These are phyloP conservation scores for Sakesphorus luctuosus DNA, from an alignment of 2,113 vertebrate species.

Conservation along the genomic window DNA sequence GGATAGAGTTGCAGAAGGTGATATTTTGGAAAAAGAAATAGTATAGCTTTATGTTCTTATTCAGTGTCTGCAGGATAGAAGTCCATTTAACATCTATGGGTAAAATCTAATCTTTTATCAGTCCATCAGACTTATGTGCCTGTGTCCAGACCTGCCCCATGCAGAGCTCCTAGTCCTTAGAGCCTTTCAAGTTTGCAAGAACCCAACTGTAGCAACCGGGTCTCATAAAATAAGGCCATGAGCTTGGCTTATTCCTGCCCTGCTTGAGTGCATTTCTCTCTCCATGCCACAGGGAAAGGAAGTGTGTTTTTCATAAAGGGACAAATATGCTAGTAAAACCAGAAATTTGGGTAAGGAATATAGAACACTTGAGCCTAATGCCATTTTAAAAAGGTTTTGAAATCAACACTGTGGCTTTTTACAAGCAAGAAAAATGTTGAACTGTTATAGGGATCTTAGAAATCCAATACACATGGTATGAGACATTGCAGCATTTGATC, in stretches of 20 bases:
- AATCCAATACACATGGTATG: not conserved
- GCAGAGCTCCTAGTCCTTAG: not conserved
- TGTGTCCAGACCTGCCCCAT: not conserved
- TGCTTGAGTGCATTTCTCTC: not conserved
- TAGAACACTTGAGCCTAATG: not conserved
- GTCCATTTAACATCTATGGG: not conserved
- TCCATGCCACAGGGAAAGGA: not conserved
- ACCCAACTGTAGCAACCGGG: not conserved
- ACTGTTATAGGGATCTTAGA: rapidly evolving
- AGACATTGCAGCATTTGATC: not conserved
- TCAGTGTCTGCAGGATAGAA: not conserved
- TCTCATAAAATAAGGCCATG: not conserved
- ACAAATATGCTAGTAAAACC: not conserved
- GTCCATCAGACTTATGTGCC: rapidly evolving
- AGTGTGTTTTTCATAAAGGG: not conserved
- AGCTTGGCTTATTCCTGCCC: not conserved
- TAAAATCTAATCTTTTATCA: not conserved
- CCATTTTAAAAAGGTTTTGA: not conserved
- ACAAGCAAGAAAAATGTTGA: not conserved
- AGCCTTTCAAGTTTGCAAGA: not conserved
- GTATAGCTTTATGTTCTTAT: not conserved
- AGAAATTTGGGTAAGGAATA: not conserved
- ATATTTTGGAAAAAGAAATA: not conserved
- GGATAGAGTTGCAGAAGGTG: not conserved
- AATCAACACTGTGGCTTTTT: not conserved